Base-by-base conservation (phyloP, 2,797 vertebrate genomes). In the Danio jaintianensis region DNA sequence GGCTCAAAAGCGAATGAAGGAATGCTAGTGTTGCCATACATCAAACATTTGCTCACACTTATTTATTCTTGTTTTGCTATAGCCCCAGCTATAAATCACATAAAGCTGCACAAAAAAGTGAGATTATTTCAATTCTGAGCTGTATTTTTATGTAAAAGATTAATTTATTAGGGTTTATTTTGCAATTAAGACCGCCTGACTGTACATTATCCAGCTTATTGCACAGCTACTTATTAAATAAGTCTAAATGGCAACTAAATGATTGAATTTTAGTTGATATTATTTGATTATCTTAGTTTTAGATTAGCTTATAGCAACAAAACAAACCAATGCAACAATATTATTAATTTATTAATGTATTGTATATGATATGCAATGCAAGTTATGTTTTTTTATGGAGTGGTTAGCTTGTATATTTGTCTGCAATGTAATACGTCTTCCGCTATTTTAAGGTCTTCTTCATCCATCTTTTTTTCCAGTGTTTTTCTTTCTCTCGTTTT, bases 1-100 rank as follows among this genome's bases (percentile, higher is more conserved):
- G 77, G 69, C 67, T 45, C 61, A 75, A 72, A 59, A 11, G 76
- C 42, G 55, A 73, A 80, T 11, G 18, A 63, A 72, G 48, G 42
- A 22, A 66, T 12, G 43, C 15, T 15, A 22, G 12, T 61, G 55
- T 47, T 36, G 9, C 38, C 68, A 64, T 53, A 10, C 47, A 18
- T 58, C 15, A 61, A 18, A 22, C 38, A 12, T 7, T n/a, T 6
- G 10, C 48, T 45, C 22, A 38, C 8, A 4, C 5, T 2, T n/a
- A 48, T 9, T 15, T 18, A 29, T 47, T 47, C 75, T 62, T 53
- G 4, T 6, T 20, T 11, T 18, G 43, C n/a, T n/a, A n/a, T 59
- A 8, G 45, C 16, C 29, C 29, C 29, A 29, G 29, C 4, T 62
- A 10, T 22, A n/a, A 55, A 29, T 68, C 55, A 38, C 55, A 52